A percentile compares a stretch with the other conserved stretches of the same genome.
phyloP scores from a whole-genome alignment of 1,140 invertebrate genomes.

The Armadillidium nasatum region DNA sequence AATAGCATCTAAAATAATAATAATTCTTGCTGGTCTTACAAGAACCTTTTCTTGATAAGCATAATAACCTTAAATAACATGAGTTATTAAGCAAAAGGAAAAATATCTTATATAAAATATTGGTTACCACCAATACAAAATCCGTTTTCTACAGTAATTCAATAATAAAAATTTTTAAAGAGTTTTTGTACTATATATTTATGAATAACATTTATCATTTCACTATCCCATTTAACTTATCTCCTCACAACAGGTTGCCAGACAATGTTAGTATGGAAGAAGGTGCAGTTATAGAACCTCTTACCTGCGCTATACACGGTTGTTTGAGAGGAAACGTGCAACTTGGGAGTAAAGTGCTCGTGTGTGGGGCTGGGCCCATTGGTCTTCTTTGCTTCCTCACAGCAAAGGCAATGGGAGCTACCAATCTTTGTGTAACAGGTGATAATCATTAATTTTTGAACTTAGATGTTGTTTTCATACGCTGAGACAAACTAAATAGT shows the following conservation, averaged over 20 bases:
- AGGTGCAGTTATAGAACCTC: slow-evolving; percentile 83
- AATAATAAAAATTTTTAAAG: too few species aligned
- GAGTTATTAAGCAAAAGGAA: not conserved
- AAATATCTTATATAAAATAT: too few species aligned
- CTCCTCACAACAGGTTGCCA: slow-evolving; percentile 18
- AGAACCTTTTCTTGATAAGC: not conserved
- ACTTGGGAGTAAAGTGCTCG: slow-evolving; percentile 69
- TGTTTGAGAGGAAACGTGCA: slow-evolving; percentile 69
- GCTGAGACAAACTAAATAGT: too few species aligned
- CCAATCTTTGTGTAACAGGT: slow-evolving; percentile 77
- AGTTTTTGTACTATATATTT: not conserved
- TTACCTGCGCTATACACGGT: slow-evolving; percentile 86
- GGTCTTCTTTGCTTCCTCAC: slow-evolving; percentile 75
- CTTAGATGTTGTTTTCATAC: not conserved
- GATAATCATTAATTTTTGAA: slow-evolving; percentile 19
- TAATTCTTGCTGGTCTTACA: too few species aligned
- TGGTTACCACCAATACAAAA: too few species aligned
- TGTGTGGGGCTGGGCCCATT: slow-evolving; percentile 87
- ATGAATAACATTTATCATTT: too few species aligned
- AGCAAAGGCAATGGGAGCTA: slow-evolving; percentile 82
- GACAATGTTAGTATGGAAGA: slow-evolving; percentile 77
- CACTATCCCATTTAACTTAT: too few species aligned
- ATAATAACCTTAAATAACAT: not conserved
- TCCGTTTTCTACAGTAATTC: too few species aligned
- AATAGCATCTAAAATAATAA: too few species aligned